Conservation (phyloP, 1,140 invertebrate genomes). For the Cydia fagiglandana region DNA sequence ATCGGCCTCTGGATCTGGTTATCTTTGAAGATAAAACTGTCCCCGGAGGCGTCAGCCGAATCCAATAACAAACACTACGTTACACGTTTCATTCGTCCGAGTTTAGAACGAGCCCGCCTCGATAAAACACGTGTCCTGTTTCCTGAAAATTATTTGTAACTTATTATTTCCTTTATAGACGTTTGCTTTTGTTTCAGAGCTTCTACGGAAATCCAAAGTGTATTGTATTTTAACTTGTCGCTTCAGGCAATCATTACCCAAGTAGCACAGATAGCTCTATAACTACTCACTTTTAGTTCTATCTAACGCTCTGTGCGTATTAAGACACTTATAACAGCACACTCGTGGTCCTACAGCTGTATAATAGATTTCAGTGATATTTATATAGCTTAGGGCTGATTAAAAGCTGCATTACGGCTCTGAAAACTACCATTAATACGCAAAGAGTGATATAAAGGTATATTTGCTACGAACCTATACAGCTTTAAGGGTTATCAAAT, state of each 20-base stretch:
- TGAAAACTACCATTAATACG: no score
- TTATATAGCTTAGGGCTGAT: no score
- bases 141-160: slow-evolving; percentile 50
- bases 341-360: no score
- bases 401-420: no score
- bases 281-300: no score
- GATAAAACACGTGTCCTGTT: slow-evolving; percentile 50
- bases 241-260: background rate
- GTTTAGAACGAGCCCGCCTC: slow-evolving; percentile 47
- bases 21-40: slow-evolving; percentile 53
- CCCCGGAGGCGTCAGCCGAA: slow-evolving; percentile 44
- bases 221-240: background rate
- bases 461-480: no score
- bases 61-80: slow-evolving; percentile 50
- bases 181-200: background rate
- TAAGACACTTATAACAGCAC: no score
- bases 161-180: slow-evolving; percentile 24
- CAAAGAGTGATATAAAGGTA: no score
- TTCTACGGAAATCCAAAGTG: background rate
- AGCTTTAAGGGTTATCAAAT: no score
- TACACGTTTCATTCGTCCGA: slow-evolving; percentile 49
- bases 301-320: no score
- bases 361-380: no score
- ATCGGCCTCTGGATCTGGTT: slow-evolving; percentile 42
- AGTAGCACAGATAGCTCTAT: no score